Conservation (phyloP, 2,797 vertebrate species). For the Darevskia nairensis region DNA sequence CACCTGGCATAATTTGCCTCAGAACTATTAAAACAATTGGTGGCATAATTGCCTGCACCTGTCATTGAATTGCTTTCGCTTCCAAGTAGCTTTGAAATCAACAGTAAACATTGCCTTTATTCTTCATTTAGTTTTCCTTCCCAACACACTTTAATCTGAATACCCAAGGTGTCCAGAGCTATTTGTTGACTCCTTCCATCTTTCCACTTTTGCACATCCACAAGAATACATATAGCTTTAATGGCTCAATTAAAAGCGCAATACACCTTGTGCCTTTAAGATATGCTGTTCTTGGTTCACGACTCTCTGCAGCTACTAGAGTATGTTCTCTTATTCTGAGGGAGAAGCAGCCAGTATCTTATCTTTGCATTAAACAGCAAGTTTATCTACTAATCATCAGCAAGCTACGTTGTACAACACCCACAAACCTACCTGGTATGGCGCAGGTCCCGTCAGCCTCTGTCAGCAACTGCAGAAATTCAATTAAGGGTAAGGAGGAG, state of each 20-base stretch:
- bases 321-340: neutral
- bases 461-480: neutral
- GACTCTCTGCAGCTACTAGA: neutral
- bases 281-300: neutral
- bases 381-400: neutral
- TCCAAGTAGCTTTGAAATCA: slow-evolving; percentile 9
- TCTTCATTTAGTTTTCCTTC: neutral
- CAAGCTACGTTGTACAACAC: too few species aligned
- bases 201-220: neutral
- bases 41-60: slow-evolving; percentile 39
- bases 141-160: neutral
- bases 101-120: neutral
- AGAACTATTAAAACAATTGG: slow-evolving; percentile 36
- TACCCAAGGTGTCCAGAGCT: neutral
- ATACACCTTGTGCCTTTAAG: neutral
- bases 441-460: neutral
- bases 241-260: neutral
- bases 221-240: neutral
- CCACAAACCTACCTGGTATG: neutral
- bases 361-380: neutral
- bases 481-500: neutral
- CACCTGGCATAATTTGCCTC: slow-evolving; percentile 29
- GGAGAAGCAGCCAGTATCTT: neutral
- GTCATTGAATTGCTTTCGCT: slow-evolving; percentile 12
- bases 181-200: neutral